Base-by-base conservation (phyloP, 2,888 invertebrate species). In the Aquatica leii region DNA sequence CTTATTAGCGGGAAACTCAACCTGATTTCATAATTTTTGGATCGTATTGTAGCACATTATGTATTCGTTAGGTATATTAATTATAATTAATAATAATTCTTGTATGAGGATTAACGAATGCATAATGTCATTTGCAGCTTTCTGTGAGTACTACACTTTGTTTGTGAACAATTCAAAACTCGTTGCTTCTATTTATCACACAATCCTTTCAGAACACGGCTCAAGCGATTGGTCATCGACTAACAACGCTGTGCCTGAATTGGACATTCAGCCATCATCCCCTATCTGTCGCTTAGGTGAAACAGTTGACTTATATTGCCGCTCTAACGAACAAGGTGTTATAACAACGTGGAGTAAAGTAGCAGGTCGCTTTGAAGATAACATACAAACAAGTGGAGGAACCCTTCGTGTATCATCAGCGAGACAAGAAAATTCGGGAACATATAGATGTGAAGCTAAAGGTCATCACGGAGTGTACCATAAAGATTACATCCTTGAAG, bases 401-500 rank as follows among this genome's bases (percentile, higher is more conserved):
- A 74, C 70, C 21, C 78, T 92, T 43, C 83, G 87, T 66, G 84
- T 92, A 52, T 80, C 79, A 1, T 83, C 85, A 66, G 85, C 90
- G 1, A 80, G 82, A 57, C 80, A 84, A 1, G 86, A 85, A 58
- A 90, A 93, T 78, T 86, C 85, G 21, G 92, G 91, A 41, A 80
- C 84, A 4, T 93, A 93, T 77, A 82, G 86, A 41, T 93, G 93
- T 75, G 86, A 85, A 60, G 90, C 88, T 0, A 78, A 76, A 52
- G 81, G 81, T 40, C 73, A 73, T 56, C 71, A 76, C 58, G 78
- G 78, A 12, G 79, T 80, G 20, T 84, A 85, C 66, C 82, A 85
- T 61, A 85, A 86, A 63, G 87, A 87, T 72, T 87, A 87, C 73
- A 81, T 82, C 40, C 79, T 90, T 2, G 79, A 83, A 52, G 84